Percentiles rank a stretch among this genome's conserved stretches.
These are phyloP conservation scores for Synchiropus splendidus DNA, from an alignment of 2,113 vertebrate genomes.

Conservation along the genomic window DNA sequence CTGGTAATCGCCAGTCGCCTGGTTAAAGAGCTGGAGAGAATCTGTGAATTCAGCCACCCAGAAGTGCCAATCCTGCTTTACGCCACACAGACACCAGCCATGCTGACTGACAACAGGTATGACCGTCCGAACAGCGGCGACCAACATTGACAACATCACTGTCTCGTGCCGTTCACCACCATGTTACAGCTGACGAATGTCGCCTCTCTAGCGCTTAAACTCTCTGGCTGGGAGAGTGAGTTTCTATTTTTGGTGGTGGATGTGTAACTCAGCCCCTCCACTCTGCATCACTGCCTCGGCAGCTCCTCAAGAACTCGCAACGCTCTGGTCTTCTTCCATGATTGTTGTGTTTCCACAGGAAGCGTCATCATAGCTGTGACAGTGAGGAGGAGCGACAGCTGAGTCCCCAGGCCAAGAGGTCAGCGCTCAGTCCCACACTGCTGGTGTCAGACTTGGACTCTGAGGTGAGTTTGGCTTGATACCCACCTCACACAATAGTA, in stretches of 20 bases:
- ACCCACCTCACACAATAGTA: too few species aligned
- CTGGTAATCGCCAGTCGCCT: neutral
- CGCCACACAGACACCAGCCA: slow-evolving; percentile 23
- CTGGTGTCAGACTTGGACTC: slow-evolving; percentile 79
- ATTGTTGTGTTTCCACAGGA: slow-evolving; percentile 63
- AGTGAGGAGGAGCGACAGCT: slow-evolving; percentile 76
- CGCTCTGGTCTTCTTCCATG: neutral
- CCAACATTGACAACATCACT: too few species aligned
- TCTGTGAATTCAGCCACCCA: slow-evolving; percentile 9
- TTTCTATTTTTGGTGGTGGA: slow-evolving; percentile 54
- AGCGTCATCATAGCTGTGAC: slow-evolving; percentile 78
- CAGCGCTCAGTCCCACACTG: slow-evolving; percentile 67
- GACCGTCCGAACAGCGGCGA: too few species aligned
- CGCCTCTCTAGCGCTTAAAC: slow-evolving; percentile 5
- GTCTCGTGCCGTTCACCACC: too few species aligned
- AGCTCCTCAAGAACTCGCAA: neutral
- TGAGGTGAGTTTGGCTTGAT: slow-evolving; percentile 80
- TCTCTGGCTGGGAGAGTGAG: slow-evolving; percentile 13
- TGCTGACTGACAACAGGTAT: slow-evolving; percentile 62
- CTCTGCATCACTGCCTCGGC: slow-evolving; percentile 17
- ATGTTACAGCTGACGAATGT: neutral
- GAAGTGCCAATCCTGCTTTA: slow-evolving; percentile 21
- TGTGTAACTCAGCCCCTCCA: slow-evolving; percentile 14
- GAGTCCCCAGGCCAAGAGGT: slow-evolving; percentile 79
- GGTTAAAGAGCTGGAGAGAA: slow-evolving; percentile 24